Percentiles rank a stretch among this genome's conserved stretches.
Conservation (phyloP, 2,113 vertebrate species). For the Acrocephalus kingi region DNA sequence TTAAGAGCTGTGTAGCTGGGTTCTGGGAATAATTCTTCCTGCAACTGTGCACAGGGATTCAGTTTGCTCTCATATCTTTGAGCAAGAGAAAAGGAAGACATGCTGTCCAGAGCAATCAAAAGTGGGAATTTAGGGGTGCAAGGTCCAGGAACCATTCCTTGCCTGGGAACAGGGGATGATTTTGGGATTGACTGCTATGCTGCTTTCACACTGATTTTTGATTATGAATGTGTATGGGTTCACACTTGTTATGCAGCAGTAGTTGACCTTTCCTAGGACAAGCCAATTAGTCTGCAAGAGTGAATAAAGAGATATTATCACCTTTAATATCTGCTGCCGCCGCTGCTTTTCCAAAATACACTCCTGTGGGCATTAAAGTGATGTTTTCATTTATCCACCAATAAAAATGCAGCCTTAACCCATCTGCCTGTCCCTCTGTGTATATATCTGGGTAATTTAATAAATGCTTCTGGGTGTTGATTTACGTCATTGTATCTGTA, state of each 20-base stretch:
- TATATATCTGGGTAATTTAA: constrained; percentile 57
- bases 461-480: constrained; percentile 65
- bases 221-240: background rate
- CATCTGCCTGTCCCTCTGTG: constrained; percentile 46
- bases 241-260: background rate
- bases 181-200: background rate
- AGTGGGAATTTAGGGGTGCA: background rate
- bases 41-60: background rate
- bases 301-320: constrained; percentile 28
- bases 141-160: background rate
- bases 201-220: background rate
- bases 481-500: constrained; percentile 56
- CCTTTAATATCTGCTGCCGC: constrained; percentile 31
- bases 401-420: background rate
- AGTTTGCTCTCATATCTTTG: background rate
- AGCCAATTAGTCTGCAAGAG: background rate
- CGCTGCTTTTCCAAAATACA: constrained; percentile 4
- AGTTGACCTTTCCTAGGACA: constrained; percentile 21
- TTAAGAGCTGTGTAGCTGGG: background rate
- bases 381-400: constrained; percentile 35
- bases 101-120: background rate
- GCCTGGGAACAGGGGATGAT: background rate
- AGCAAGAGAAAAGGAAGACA: background rate
- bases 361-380: constrained; percentile 14
- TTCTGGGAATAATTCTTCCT: background rate